phyloP scores from a whole-genome alignment of 2,797 vertebrate genomes.

The Apodemus agrarius region DNA sequence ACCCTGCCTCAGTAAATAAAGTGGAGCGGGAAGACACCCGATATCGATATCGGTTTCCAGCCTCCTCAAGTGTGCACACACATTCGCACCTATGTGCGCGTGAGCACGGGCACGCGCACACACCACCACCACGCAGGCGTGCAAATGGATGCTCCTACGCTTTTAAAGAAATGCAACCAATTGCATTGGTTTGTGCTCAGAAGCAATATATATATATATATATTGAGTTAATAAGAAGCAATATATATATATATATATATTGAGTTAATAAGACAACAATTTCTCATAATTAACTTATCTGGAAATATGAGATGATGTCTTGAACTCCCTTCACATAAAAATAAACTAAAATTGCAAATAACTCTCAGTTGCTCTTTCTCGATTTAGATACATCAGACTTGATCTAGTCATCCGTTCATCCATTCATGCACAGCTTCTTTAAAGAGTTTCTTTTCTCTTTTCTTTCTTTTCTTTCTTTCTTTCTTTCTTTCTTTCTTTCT shows the following conservation, averaged over 20 bases:
- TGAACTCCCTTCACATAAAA: background rate
- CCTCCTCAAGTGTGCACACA: no score
- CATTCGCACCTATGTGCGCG: background rate
- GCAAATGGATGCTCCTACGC: background rate
- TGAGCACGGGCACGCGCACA: background rate
- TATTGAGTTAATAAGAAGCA: no score
- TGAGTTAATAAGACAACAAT: conserved; percentile 8
- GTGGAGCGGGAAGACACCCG: background rate
- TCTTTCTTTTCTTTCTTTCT: no score
- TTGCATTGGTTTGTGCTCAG: background rate
- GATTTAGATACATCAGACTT: conserved; percentile 26
- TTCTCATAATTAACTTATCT: background rate
- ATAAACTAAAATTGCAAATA: conserved; percentile 13
- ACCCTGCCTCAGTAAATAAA: background rate
- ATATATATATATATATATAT: no score
- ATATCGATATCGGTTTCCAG: background rate
- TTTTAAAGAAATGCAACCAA: conserved; percentile 7
- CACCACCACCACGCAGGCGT: background rate
- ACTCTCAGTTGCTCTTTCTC: background rate
- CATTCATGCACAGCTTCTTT: background rate
- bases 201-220: no score
- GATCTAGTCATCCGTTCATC: conserved; percentile 5
- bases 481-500: no score
- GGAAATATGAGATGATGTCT: background rate
- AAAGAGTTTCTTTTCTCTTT: background rate